phyloP scores from a whole-genome alignment of 2,797 vertebrate species.

The Silurus aristotelis region DNA sequence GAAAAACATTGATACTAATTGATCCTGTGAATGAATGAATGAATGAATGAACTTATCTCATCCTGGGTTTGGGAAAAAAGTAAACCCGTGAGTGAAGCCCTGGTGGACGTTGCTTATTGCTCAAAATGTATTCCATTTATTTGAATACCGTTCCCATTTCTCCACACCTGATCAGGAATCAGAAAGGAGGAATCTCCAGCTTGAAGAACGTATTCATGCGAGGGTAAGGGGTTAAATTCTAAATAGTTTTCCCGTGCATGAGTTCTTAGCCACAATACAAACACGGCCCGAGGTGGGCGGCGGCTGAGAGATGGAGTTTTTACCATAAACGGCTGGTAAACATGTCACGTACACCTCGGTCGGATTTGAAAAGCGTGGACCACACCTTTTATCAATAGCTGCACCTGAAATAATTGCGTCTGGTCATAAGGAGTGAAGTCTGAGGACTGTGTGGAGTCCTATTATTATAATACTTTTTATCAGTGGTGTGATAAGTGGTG shows the following conservation, averaged over 20 bases:
- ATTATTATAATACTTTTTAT: too few species aligned
- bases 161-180: too few species aligned
- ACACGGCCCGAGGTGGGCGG: background rate
- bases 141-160: background rate
- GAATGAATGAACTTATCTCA: background rate
- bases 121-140: background rate
- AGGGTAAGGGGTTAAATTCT: background rate
- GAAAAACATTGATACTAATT: too few species aligned
- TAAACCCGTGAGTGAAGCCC: background rate
- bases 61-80: background rate
- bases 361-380: background rate
- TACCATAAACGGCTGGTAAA: background rate
- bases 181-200: background rate
- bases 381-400: conserved; percentile 27
- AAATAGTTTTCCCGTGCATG: background rate
- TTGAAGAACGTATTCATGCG: background rate
- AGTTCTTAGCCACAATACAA: conserved; percentile 10
- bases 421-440: background rate
- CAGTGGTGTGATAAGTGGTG: too few species aligned
- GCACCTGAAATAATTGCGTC: background rate
- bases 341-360: background rate
- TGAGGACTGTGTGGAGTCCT: too few species aligned
- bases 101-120: background rate
- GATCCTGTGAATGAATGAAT: too few species aligned
- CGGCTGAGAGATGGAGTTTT: background rate